These are phyloP conservation scores for Sialis fuliginosa DNA, from an alignment of 2,888 invertebrate genomes.

Conservation along the genomic window DNA sequence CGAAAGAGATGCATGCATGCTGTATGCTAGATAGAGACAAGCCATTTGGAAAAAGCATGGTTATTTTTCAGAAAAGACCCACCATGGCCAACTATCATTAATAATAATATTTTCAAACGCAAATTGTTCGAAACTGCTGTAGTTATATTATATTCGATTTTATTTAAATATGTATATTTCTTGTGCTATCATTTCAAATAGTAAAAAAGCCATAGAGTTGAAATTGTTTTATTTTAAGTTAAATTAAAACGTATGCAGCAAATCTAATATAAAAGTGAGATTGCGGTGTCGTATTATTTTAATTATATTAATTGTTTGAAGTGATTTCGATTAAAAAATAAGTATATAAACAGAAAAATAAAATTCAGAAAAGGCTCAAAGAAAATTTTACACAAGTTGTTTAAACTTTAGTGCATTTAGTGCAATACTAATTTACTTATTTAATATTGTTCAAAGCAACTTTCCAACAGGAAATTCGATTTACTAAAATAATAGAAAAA, in stretches of 20 bases:
- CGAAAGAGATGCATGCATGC: too few relatives aligned
- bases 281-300: constrained; percentile 21
- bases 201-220: constrained; percentile 9
- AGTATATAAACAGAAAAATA: too few relatives aligned
- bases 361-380: too few relatives aligned
- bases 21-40: neutral
- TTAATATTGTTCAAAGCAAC: too few relatives aligned
- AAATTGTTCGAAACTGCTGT: neutral
- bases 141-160: neutral
- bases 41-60: constrained; percentile 18
- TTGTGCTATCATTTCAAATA: constrained; percentile 7
- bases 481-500: too few relatives aligned
- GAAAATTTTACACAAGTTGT: too few relatives aligned
- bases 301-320: too few relatives aligned
- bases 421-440: too few relatives aligned
- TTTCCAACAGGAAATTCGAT: too few relatives aligned
- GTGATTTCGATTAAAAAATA: too few relatives aligned
- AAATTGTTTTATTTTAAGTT: constrained; percentile 1
- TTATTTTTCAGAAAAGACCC: constrained; percentile 48
- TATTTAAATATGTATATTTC: constrained; percentile 3
- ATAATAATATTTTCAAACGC: constrained; percentile 18
- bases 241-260: constrained; percentile 21
- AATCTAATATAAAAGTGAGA: constrained; percentile 26
- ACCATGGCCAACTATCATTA: constrained; percentile 36
- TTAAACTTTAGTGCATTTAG: too few relatives aligned